These are phyloP conservation scores for Lepidocyrtinus sp. DNA, from an alignment of 2,888 invertebrate species.

Conservation along the genomic window DNA sequence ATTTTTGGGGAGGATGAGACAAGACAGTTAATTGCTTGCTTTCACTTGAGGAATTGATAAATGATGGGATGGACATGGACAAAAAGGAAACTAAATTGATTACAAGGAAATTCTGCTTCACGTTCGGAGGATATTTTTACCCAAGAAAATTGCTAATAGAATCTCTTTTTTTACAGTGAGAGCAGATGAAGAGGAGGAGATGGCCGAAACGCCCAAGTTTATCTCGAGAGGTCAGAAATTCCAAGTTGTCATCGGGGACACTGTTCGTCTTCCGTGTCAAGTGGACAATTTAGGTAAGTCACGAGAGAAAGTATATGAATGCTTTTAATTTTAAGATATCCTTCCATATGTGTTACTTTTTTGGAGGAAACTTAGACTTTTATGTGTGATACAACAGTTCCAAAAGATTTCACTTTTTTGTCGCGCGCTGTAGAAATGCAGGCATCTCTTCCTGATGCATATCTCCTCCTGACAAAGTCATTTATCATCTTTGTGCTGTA, in stretches of 20 bases:
- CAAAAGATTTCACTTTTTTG: constrained; percentile 2
- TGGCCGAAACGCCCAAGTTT: constrained; percentile 77
- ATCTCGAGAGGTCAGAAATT: constrained; percentile 84
- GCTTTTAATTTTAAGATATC: constrained; percentile 4
- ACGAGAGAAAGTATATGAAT: background rate
- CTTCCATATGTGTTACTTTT: background rate
- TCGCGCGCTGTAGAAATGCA: background rate
- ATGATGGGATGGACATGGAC: constrained; percentile 24
- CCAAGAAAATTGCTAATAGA: background rate
- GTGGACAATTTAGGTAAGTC: constrained; percentile 84
- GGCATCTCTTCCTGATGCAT: constrained; percentile 20
- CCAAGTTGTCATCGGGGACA: constrained; percentile 84
- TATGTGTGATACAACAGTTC: constrained; percentile 1
- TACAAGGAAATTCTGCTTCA: background rate
- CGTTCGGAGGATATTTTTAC: background rate
- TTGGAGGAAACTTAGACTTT: background rate
- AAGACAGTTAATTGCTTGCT: constrained; percentile 35
- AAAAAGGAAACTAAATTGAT: constrained; percentile 16
- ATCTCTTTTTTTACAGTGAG: constrained; percentile 1
- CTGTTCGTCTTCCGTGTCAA: constrained; percentile 83
- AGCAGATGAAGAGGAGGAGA: constrained; percentile 45
- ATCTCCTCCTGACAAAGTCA: constrained; percentile 29
- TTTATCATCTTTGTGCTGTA: constrained; percentile 22
- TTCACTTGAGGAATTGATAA: constrained; percentile 23
- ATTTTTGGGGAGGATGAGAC: constrained; percentile 12